These are phyloP conservation scores for Muricea muricata DNA, from an alignment of 92 coral and sea anemone genomes.

Conservation along the genomic window DNA sequence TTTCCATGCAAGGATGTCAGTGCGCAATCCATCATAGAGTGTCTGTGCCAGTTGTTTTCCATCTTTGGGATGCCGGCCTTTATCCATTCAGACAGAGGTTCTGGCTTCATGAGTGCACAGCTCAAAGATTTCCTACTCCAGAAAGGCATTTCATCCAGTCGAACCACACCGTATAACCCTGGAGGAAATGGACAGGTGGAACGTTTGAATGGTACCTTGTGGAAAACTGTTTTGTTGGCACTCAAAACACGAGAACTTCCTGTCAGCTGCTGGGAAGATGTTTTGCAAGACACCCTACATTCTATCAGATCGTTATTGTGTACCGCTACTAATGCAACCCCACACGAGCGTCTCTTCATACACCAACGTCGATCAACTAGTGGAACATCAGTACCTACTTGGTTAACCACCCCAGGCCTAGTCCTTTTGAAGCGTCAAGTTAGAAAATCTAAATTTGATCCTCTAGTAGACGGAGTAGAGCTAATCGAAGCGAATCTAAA, in stretches of 20 bases:
- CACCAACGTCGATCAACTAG: conserved; percentile 54
- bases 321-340: conserved; percentile 71
- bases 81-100: conserved; percentile 60
- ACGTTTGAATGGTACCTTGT: conserved; percentile 44
- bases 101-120: conserved; percentile 59
- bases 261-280: conserved; percentile 61
- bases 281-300: conserved; percentile 66
- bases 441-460: conserved; percentile 23
- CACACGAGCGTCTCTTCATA: conserved; percentile 64
- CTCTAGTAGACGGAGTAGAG: conserved; percentile 47
- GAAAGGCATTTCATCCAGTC: conserved; percentile 21
- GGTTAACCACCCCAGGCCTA: conserved; percentile 64
- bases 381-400: conserved; percentile 65
- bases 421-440: conserved; percentile 35
- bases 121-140: background rate
- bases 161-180: no score
- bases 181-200: conserved; percentile 54
- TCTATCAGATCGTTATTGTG: conserved; percentile 67
- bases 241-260: conserved; percentile 65
- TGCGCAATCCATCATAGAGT: conserved; percentile 13
- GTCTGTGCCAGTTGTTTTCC: conserved; percentile 18
- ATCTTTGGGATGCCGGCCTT: background rate
- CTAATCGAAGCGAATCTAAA: conserved; percentile 31
- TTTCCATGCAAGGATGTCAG: conserved; percentile 56
- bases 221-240: conserved; percentile 31